Base-by-base conservation (phyloP, 2,888 invertebrate genomes). In the Synergus japonicus region DNA sequence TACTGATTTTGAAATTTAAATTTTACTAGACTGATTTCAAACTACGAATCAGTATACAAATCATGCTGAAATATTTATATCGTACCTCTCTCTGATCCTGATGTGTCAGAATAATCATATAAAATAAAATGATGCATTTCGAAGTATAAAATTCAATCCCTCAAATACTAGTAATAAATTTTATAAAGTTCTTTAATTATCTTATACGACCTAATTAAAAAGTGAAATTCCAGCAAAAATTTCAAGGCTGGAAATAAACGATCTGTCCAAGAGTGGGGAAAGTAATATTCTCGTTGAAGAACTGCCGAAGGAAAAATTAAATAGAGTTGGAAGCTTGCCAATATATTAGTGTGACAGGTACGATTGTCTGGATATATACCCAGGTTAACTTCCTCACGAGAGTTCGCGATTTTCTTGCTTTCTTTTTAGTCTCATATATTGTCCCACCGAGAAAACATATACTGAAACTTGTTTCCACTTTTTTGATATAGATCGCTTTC, bases 271-370 rank as follows among this genome's bases (percentile, higher is more conserved):
- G 15, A 69, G 29, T 29, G 49, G 37, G 29, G 37, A 37, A 69
- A 69, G 54, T 49, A 54, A n/a, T 69, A 37, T 54, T 46, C 49
- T 29, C 49, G 29, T 73, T 18, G 64, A 77, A 64, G 58, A 18
- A 58, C 22, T 37, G 18, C 29, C 8, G 76, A 67, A 69, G 78
- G 69, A 79, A 83, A 86, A 86, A 84, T 86, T 83, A 87, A 88
- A 88, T 87, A 87, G 85, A 88, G 81, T 85, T 88, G 88, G 88
- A 84, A 66, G 58, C 66, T 78, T 65, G 87, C 88, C 88, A 88
- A 81, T 76, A 22, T n/a, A 65, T 65, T 65, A 76, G 66, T 44
- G 76, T 54, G 76, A 64, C 67, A 54, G 66, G 78, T 46, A 78
- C 67, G 49, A 78, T 41, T 64, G 54, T 67, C 64, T 22, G 67